Base-by-base conservation (phyloP, 2,113 vertebrate species). In the Ivindomyrus marchei region DNA sequence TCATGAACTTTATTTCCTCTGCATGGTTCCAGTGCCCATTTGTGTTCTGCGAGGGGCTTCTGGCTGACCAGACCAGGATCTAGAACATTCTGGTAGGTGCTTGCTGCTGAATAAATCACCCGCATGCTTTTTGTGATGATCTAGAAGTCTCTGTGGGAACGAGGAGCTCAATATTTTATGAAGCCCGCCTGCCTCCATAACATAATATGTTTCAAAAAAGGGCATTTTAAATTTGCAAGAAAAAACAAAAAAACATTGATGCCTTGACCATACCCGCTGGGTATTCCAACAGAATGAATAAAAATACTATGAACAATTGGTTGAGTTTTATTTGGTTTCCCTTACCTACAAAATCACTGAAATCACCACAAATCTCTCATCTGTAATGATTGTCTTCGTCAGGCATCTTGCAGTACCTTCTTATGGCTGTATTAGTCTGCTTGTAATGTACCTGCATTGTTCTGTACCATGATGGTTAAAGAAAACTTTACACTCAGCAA, bases 51-150 rank as follows among this genome's bases (percentile, higher is more conserved):
- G 19, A 46, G 27, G 62, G 27, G 62, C 27, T 70, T 24, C 39
- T 46, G 80, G 7, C 39, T 21, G 83, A 46, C 2, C 45, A 21
- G 45, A 46, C 8, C 6, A 58, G 6, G 42, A 45, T 46, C 45
- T 24, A 47, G 7, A n/a, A 24, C 17, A 7, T 70, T 70, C 66
- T 83, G 39, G 5, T 83, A 19, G 36, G 31, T 24, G 31, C 39
- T 31, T 83, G 77, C 77, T 58, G 45, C 88, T 74, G 27, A 74
- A 74, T 74, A 47, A 89, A 74, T 89, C 58, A 74, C 88, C 24
- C 27, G 2, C 39, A 13, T 11, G 36, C 36, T 46, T 9, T 47
- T 89, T 77, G 27, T 49, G 62, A 39, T 45, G 56, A 19, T 19
- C 66, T 77, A 3, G 5, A 45, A 17, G 66, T 66, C 24, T 45